Evolutionary conservation across 2,888 invertebrate species (phyloP), one percentile per base, ranked within the genome.

Genomic region (Calameuta filiformis): DNA sequence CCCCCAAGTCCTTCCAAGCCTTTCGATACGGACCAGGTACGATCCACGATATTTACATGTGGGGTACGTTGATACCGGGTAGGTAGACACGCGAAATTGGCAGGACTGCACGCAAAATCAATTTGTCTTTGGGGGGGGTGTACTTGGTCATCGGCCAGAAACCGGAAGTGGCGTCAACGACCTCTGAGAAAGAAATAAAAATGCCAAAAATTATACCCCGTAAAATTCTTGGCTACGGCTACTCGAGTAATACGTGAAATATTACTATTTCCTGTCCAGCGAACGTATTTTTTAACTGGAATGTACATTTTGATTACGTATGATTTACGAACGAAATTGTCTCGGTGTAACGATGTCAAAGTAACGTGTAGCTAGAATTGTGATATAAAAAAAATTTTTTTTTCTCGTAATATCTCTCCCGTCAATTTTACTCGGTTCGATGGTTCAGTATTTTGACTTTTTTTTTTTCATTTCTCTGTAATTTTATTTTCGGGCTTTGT

Each of bases 51-150:
- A 56, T 56, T 56, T 56, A 56, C 56, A 15, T 56, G 23, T 3
- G 9, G 9, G 23, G 23, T 56, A 56, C 23, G 56, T 23, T 56
- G 23, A 9, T 56, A 56, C 73, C 79, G 79, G 76, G 73, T 78
- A 78, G 78, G 78, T 73, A 80, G 79, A 78, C 75, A 69, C 75
- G 75, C 75, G 56, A 79, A 79, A 79, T 81, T 80, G 81, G 76
- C 79, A 78, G 79, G 76, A 68, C 75, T n/a, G 69, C 68, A 75
- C 68, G 71, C 73, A 78, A 79, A 81, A 79, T 79, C 79, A 79
- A 78, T 81, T 81, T 79, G 73, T 73, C 73, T 75, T n/a, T 23
- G n/a, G 69, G 40, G 12, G 30, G 69, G 69, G 31, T 71, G 71
- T 15, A 74, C 74, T 74, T 74, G 74, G 74, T 74, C 74, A 74